Base-by-base conservation (phyloP, 2,888 invertebrate genomes). In the Pandemis cinnamomeana region DNA sequence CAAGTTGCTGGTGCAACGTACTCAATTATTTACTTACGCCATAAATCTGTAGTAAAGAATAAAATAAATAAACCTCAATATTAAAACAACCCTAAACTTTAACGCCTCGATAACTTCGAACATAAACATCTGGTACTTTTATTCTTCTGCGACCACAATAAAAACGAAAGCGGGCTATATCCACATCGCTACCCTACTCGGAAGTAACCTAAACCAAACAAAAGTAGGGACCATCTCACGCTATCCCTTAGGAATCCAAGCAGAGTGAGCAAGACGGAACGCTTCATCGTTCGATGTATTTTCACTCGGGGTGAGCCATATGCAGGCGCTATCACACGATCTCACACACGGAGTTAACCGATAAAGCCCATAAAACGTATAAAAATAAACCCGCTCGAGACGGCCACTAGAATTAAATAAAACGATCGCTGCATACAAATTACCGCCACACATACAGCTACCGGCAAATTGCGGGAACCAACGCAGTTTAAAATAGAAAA, bases 321-420 rank as follows among this genome's bases (percentile, higher is more conserved):
- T 72, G 53, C 55, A 62, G 70, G 74, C 74, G 70, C 61, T 71
- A 74, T 74, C 74, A 67, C 53, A 74, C 62, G 62, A 74, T 74
- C 74, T 71, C 71, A 48, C 63, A 69, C 74, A 67, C 74, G 70
- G 46, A 71, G 74, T 67, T 71, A 74, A 74, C 74, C 70, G 71
- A 74, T 74, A 74, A 74, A 74, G 74, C 66, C 71, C 74, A 74
- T 74, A 74, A 74, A 71, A 71, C 61, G 71, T 71, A 67, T 62
- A 74, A 71, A 74, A 74, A 71, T 74, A 74, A 74, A 67, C 70
- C 69, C 51, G 70, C 44, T 46, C 61, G 53, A 71, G 66, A 74
- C 74, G 74, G 1, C 51, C 70, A 74, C 61, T 74, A 36, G 27
- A 74, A 74, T 74, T 67, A 74, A 74, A 67, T 68, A 71, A 74